Evolutionary conservation across 2,113 vertebrate genomes (phyloP).

Genomic region (Eulemur rufifrons): DNA sequence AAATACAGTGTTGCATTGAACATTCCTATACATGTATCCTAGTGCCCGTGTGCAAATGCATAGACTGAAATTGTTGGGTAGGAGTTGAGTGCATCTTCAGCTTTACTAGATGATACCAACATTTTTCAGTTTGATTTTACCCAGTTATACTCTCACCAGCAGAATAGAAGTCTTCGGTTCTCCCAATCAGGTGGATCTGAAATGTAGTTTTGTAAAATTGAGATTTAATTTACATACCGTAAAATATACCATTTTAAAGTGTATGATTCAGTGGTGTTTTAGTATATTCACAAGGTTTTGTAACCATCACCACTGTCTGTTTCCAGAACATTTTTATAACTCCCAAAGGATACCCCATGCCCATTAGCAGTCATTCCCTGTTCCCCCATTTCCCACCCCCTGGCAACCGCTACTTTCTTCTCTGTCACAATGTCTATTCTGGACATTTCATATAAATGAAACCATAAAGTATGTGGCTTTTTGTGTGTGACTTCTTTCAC

Average conservation of each 20-base stretch:
- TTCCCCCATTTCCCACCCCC: not conserved
- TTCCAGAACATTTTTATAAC: not conserved
- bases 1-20: not conserved
- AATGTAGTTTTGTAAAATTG: not conserved
- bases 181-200: not conserved
- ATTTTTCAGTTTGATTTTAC: not conserved
- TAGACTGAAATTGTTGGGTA: not conserved
- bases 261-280: not conserved
- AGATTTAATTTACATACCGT: not conserved
- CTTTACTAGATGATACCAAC: not conserved
- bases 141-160: not conserved
- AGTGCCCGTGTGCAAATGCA: fast-evolving
- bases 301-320: not conserved
- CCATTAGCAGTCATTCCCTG: not conserved
- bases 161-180: not conserved
- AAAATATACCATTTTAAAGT: not conserved
- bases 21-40: fast-evolving
- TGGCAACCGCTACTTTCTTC: not conserved
- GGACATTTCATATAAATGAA: not conserved
- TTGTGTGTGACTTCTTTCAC: not conserved
- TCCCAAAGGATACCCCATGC: not conserved
- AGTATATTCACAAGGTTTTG: not conserved
- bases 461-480: not conserved
- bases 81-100: not conserved
- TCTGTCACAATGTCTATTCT: not conserved